A percentile compares a stretch with the other conserved stretches of the same genome.
Evolutionary conservation across 2,113 vertebrate species (phyloP).

Genomic region (Podarcis cretensis): DNA sequence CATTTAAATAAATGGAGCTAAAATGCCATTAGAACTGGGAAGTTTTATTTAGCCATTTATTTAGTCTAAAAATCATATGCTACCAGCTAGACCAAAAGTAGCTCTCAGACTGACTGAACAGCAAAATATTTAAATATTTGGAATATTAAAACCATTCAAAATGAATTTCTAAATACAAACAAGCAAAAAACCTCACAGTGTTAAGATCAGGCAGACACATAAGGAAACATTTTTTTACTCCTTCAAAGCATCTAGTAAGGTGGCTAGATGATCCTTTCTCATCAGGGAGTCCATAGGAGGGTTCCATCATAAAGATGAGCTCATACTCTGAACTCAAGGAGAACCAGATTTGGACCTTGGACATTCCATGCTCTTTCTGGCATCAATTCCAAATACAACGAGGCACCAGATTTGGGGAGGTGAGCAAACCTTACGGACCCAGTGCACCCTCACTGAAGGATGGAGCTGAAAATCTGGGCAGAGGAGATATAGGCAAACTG

Average conservation of each 20-base stretch:
- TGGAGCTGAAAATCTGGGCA: accelerated
- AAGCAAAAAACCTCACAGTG: not conserved
- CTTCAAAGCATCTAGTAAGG: not conserved
- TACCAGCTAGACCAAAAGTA: not conserved
- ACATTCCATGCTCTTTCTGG: no score
- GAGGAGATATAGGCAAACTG: not conserved
- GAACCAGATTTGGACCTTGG: no score
- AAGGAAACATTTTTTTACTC: not conserved
- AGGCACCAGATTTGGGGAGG: no score
- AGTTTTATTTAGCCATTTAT: not conserved
- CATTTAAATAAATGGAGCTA: not conserved
- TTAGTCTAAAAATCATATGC: not conserved
- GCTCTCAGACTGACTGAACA: not conserved
- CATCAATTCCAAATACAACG: not conserved
- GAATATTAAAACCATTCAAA: not conserved
- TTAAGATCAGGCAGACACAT: not conserved
- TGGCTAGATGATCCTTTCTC: not conserved
- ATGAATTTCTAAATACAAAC: not conserved
- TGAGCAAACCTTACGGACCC: not conserved
- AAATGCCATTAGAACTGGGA: not conserved
- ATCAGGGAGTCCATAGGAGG: not conserved
- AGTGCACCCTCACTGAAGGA: not conserved
- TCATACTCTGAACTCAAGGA: not conserved
- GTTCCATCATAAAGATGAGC: not conserved
- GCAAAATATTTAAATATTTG: not conserved